phyloP scores from a whole-genome alignment of 30 jellyfish, hydroid and myxozoan species.

The Nemopilema nomurai region DNA sequence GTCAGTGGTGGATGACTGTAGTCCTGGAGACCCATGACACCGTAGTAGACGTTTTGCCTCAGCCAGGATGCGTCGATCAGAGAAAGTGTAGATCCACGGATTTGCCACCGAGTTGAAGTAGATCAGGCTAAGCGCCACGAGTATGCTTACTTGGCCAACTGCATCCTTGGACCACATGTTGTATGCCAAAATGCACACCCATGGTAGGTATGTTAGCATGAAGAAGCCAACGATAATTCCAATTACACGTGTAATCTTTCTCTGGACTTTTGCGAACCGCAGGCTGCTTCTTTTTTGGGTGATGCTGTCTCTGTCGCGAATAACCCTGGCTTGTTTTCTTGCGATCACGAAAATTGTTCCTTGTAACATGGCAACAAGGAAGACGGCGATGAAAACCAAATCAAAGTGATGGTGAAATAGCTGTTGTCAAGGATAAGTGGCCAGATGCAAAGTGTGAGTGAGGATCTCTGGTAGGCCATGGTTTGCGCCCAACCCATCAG shows the following conservation, averaged over 20 bases:
- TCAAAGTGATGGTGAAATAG: not conserved
- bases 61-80: not conserved
- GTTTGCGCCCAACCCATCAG: slow-evolving; percentile 9
- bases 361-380: not conserved
- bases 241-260: not conserved
- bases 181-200: not conserved
- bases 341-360: not conserved
- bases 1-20: not conserved
- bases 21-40: not conserved
- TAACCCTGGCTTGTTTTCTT: slow-evolving; percentile 2
- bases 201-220: slow-evolving; percentile 2
- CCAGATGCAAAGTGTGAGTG: slow-evolving; percentile 4
- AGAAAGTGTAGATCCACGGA: slow-evolving; percentile 11
- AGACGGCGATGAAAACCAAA: slow-evolving; percentile 5
- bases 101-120: slow-evolving; percentile 17
- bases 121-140: not conserved
- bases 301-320: not conserved
- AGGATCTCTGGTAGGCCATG: not conserved
- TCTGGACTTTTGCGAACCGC: not conserved
- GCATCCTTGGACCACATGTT: not conserved
- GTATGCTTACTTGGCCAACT: slow-evolving; percentile 1
- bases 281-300: not conserved
- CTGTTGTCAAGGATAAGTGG: not conserved
- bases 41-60: not conserved
- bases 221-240: slow-evolving; percentile 4